Conservation (phyloP, 2,797 vertebrate genomes). For the Buceros bicornis region DNA sequence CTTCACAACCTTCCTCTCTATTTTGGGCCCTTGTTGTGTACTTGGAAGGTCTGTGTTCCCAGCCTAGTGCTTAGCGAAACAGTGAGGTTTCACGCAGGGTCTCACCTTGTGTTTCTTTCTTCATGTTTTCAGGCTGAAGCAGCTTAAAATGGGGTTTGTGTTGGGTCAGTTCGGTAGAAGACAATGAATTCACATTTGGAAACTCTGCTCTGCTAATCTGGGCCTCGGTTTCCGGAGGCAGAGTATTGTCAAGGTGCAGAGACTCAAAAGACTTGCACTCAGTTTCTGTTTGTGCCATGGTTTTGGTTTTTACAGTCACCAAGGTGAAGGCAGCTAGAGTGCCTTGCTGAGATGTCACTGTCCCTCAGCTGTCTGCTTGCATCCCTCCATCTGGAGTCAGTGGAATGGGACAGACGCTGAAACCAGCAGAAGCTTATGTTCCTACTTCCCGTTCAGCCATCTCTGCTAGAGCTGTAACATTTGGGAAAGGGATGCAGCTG, state of each 20-base stretch:
- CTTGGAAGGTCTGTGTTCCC: not conserved
- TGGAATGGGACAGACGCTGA: not conserved
- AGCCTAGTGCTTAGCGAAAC: not conserved
- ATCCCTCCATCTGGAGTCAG: not conserved
- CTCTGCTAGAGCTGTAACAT: not conserved
- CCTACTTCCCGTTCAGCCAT: not conserved
- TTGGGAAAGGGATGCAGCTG: not conserved
- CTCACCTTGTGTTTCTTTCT: not conserved
- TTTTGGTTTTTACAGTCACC: not conserved
- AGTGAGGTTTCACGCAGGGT: not conserved
- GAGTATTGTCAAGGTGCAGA: not conserved
- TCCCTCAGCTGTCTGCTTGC: not conserved
- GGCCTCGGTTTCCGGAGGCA: not conserved
- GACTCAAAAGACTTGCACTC: not conserved
- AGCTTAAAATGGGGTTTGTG: not conserved
- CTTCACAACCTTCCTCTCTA: constrained; percentile 15
- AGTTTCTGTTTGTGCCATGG: not conserved
- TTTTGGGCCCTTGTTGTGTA: not conserved
- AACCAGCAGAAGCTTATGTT: constrained; percentile 7
- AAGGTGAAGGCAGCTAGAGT: not conserved
- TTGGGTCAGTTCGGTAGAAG: not conserved
- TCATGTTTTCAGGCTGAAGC: not conserved
- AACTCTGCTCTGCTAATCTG: not conserved
- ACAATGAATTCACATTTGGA: not conserved
- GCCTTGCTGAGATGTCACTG: not conserved